Evolutionary conservation across 2,797 vertebrate genomes (phyloP).

Genomic region (Kryptopterus vitreolus): DNA sequence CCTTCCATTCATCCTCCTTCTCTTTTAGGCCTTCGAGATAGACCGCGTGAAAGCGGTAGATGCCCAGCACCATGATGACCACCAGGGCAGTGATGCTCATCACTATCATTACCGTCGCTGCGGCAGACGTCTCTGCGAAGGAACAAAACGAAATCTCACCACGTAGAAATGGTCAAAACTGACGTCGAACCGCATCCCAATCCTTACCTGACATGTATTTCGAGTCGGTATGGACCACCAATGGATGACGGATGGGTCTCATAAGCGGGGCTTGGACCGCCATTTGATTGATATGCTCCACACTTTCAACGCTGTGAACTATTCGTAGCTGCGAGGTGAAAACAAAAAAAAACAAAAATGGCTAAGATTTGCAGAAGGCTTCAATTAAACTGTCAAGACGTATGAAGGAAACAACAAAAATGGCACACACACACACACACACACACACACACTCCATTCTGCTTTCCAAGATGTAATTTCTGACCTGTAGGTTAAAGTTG

Average conservation of each 20-base stretch:
- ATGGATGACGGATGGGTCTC: slow-evolving; percentile 84
- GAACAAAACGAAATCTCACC: too few species aligned
- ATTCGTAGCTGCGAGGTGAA: slow-evolving; percentile 78
- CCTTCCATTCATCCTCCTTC: slow-evolving; percentile 76
- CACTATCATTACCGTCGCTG: slow-evolving; percentile 84
- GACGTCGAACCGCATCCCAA: too few species aligned
- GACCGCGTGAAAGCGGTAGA: slow-evolving; percentile 84
- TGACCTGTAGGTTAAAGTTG: slow-evolving; percentile 91
- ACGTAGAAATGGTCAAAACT: too few species aligned
- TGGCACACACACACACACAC: too few species aligned
- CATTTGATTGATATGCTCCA: slow-evolving; percentile 87
- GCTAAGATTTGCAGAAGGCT: neutral
- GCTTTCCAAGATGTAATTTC: slow-evolving; percentile 6
- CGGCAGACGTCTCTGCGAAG: slow-evolving; percentile 69
- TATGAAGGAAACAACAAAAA: slow-evolving; percentile 5
- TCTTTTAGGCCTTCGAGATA: slow-evolving; percentile 79
- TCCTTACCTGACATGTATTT: slow-evolving; percentile 80
- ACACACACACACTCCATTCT: neutral
- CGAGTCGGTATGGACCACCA: slow-evolving; percentile 77
- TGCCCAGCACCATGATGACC: slow-evolving; percentile 85
- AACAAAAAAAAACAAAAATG: neutral
- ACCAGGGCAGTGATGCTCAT: slow-evolving; percentile 88
- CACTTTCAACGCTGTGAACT: slow-evolving; percentile 81
- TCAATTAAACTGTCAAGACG: neutral
- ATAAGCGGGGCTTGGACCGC: slow-evolving; percentile 85